phyloP scores from a whole-genome alignment of 1,140 invertebrate species.

The Aporrectodea caliginosa region DNA sequence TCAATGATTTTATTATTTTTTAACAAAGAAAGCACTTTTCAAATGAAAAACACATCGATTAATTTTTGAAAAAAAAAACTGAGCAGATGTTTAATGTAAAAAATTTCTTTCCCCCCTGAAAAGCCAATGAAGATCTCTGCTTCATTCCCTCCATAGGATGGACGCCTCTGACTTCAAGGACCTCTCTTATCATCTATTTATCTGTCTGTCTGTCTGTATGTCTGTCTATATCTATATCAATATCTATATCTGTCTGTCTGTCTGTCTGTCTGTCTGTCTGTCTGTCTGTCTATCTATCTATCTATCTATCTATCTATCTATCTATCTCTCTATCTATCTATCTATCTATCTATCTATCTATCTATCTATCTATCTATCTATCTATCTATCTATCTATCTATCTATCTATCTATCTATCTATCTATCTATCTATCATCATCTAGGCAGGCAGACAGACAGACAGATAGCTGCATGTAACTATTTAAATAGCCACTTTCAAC shows the following conservation, averaged over 20 bases:
- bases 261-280: constrained; percentile 1
- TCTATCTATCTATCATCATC: background rate
- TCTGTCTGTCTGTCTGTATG: background rate
- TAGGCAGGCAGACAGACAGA: too few species aligned
- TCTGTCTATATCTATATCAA: background rate
- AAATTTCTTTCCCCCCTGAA: too few species aligned
- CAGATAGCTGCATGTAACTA: background rate
- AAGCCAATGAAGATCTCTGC: background rate
- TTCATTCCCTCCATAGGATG: too few species aligned
- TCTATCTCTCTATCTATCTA: background rate
- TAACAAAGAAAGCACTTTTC: too few species aligned
- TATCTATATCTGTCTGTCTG: background rate
- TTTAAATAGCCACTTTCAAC: background rate
- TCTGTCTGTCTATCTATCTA: background rate
- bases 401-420: background rate
- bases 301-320: background rate
- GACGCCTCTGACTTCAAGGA: background rate
- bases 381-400: too few species aligned
- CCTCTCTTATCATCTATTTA: background rate
- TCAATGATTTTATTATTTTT: too few species aligned
- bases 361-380: background rate
- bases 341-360: background rate
- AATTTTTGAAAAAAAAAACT: background rate
- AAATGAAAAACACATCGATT: too few species aligned
- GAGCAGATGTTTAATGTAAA: background rate